A percentile compares a stretch with the other conserved stretches of the same genome.
Evolutionary conservation across 2,113 vertebrate genomes (phyloP).

Genomic region (Oceanodroma tethys): DNA sequence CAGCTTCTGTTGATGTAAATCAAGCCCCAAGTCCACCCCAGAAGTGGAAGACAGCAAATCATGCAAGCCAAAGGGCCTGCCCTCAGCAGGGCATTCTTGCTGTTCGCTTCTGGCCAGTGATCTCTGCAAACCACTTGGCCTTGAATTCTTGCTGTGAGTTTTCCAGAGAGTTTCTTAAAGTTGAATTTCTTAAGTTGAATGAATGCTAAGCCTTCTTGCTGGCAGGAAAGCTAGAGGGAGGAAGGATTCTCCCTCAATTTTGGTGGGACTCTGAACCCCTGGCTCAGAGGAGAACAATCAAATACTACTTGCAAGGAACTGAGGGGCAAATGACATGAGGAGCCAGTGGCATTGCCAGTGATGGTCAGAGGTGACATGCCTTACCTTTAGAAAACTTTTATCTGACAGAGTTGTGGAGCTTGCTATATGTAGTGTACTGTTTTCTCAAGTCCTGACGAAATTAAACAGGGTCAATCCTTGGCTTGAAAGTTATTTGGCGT

Average conservation of each 20-base stretch:
- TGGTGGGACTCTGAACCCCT: not conserved
- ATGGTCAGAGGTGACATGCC: not conserved
- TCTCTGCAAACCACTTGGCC: not conserved
- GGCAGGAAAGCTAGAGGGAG: not conserved
- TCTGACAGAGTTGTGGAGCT: fast-evolving
- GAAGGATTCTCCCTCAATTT: not conserved
- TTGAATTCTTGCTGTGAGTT: not conserved
- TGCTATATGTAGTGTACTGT: not conserved
- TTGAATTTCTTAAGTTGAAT: not conserved
- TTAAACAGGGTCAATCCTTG: not conserved
- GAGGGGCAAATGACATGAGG: not conserved
- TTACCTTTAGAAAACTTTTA: not conserved
- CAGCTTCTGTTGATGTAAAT: not conserved
- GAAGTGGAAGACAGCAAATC: not conserved
- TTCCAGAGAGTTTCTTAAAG: not conserved
- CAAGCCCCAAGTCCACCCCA: not conserved
- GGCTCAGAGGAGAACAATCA: not conserved
- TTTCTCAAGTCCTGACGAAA: not conserved
- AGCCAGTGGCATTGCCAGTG: not conserved
- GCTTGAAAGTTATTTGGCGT: not conserved
- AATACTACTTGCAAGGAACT: not conserved
- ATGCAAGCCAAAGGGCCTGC: fast-evolving
- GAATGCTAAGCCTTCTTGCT: not conserved
- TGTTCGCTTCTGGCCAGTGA: not conserved
- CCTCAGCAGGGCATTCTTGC: not conserved